These are phyloP conservation scores for Nesidiocoris tenuis DNA, from an alignment of 2,888 invertebrate species.

Conservation along the genomic window DNA sequence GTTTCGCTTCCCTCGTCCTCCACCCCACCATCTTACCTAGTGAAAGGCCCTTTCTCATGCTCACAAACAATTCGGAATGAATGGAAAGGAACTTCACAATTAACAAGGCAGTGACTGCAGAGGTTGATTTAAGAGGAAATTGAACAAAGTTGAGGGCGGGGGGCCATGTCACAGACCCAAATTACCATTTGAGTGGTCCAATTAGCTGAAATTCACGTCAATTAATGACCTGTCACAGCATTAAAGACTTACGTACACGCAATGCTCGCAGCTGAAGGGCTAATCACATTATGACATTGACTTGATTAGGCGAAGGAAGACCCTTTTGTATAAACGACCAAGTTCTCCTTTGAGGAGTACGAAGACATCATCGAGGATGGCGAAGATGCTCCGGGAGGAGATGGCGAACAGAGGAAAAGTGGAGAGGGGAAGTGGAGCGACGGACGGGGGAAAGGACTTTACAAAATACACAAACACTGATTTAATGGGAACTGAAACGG, in stretches of 20 bases:
- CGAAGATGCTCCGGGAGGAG: background rate
- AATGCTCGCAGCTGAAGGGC: constrained; percentile 29
- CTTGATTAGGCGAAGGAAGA: constrained; percentile 32
- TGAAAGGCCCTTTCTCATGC: too few species aligned
- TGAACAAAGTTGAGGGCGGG: constrained; percentile 19
- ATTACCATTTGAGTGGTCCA: constrained; percentile 44
- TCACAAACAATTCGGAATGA: constrained; percentile 27
- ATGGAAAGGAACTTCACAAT: constrained; percentile 26
- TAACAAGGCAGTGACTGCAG: constrained; percentile 6
- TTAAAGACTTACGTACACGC: constrained; percentile 40
- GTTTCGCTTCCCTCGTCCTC: background rate
- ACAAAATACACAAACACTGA: constrained; percentile 32
- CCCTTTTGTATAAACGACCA: constrained; percentile 42
- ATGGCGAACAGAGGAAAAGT: background rate
- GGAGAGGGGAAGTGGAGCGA: constrained; percentile 9
- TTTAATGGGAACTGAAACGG: too few species aligned
- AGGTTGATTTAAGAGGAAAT: constrained; percentile 30
- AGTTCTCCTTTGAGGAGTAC: constrained; percentile 36
- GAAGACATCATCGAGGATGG: constrained; percentile 1
- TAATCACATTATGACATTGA: constrained; percentile 36
- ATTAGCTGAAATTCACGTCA: constrained; percentile 34
- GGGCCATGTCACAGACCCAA: constrained; percentile 21
- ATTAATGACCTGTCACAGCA: constrained; percentile 37
- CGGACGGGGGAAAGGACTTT: background rate
- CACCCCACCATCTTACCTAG: too few species aligned